phyloP scores from a whole-genome alignment of 2,797 vertebrate genomes.

The Geotrypetes seraphini region DNA sequence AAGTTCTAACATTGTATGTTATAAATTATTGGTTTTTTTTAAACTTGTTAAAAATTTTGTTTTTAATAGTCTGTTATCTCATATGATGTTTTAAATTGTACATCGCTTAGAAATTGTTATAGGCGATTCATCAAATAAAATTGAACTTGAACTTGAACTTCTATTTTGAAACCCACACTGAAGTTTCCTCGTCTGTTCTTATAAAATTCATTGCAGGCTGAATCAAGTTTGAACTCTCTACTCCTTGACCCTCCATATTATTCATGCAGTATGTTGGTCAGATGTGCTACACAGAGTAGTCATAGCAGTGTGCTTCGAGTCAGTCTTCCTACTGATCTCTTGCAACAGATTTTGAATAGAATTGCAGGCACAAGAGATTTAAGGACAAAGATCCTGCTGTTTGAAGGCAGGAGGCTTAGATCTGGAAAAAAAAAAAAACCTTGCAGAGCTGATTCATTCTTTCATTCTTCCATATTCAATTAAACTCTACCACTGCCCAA shows the following conservation, averaged over 20 bases:
- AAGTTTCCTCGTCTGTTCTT: neutral
- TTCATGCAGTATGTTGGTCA: constrained; percentile 16
- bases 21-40: too few relatives aligned
- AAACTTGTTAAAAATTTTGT: too few relatives aligned
- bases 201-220: neutral
- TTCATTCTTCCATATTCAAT: constrained; percentile 12
- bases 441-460: constrained; percentile 14
- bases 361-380: constrained; percentile 11
- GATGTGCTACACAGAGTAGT: constrained; percentile 3
- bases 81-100: too few relatives aligned
- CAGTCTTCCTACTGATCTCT: constrained; percentile 11
- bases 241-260: constrained; percentile 16
- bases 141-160: too few relatives aligned
- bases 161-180: neutral
- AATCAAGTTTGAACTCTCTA: constrained; percentile 9
- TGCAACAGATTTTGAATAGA: constrained; percentile 11
- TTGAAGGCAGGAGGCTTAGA: constrained; percentile 2
- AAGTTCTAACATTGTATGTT: too few relatives aligned
- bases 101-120: too few relatives aligned
- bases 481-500: constrained; percentile 1
- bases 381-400: constrained; percentile 8
- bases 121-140: too few relatives aligned
- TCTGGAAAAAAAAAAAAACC: constrained; percentile 1
- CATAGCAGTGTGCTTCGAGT: constrained; percentile 1
- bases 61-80: too few relatives aligned